Conservation (phyloP, 2,797 vertebrate species). For the Siniperca undulata region DNA sequence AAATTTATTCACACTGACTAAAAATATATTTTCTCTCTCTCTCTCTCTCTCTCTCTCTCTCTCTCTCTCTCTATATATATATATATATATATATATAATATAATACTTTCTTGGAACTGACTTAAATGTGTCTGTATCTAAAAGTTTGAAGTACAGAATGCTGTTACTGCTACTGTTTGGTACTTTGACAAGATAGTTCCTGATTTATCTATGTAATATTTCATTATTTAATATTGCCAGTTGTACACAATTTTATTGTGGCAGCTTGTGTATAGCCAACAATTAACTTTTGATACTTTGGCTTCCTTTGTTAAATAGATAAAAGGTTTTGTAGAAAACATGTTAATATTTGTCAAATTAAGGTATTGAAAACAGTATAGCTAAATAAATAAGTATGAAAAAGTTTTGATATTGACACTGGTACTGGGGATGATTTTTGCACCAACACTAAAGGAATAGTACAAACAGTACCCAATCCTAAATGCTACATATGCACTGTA, state of each 20-base stretch:
- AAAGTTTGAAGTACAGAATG: not conserved
- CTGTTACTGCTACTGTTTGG: not conserved
- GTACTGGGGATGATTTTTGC: not conserved
- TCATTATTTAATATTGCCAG: not conserved
- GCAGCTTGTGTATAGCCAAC: not conserved
- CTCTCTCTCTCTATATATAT: too few relatives aligned
- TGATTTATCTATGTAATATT: not conserved
- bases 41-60: too few relatives aligned
- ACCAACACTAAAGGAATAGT: not conserved
- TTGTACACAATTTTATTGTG: not conserved
- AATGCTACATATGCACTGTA: not conserved
- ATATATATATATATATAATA: too few relatives aligned
- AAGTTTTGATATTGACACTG: not conserved
- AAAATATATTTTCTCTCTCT: too few relatives aligned
- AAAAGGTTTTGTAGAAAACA: not conserved
- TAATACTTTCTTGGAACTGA: not conserved
- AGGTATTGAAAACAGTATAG: not conserved
- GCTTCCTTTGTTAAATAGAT: not conserved
- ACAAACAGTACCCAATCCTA: not conserved
- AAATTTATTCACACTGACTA: not conserved
- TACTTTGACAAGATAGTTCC: not conserved
- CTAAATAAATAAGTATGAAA: not conserved
- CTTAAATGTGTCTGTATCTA: not conserved
- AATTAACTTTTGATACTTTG: not conserved
- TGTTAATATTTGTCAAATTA: not conserved